These are phyloP conservation scores for Mustelus asterias DNA, from an alignment of 2,113 vertebrate species.

Conservation along the genomic window DNA sequence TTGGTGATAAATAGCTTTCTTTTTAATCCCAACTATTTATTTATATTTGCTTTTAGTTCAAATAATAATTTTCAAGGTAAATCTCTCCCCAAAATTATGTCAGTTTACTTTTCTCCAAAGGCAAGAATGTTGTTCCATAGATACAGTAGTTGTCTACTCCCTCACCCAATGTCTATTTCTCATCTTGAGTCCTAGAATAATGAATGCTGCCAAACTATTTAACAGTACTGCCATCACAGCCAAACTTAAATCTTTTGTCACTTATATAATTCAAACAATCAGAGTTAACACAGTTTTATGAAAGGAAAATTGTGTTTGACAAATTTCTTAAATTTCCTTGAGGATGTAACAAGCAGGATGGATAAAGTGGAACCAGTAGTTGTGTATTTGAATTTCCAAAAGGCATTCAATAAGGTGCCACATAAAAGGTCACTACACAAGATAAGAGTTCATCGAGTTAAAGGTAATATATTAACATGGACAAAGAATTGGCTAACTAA, in stretches of 20 bases:
- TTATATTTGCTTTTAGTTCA: slow-evolving; percentile 4
- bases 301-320: background rate
- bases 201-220: background rate
- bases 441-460: background rate
- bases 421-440: background rate
- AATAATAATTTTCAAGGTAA: background rate
- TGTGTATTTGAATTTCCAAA: background rate
- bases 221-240: background rate
- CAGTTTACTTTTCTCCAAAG: background rate
- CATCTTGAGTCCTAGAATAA: background rate
- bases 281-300: background rate
- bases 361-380: background rate
- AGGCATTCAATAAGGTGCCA: background rate
- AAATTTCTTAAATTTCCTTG: background rate
- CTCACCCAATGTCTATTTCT: background rate
- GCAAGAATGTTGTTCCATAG: background rate
- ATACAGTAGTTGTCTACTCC: background rate
- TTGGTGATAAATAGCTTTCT: background rate
- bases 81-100: background rate
- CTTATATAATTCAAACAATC: background rate
- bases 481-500: background rate
- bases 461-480: background rate
- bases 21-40: background rate
- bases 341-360: background rate
- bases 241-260: background rate